These are phyloP conservation scores for Gymnopithys bicolor DNA, from an alignment of 2,797 vertebrate genomes.

Conservation along the genomic window DNA sequence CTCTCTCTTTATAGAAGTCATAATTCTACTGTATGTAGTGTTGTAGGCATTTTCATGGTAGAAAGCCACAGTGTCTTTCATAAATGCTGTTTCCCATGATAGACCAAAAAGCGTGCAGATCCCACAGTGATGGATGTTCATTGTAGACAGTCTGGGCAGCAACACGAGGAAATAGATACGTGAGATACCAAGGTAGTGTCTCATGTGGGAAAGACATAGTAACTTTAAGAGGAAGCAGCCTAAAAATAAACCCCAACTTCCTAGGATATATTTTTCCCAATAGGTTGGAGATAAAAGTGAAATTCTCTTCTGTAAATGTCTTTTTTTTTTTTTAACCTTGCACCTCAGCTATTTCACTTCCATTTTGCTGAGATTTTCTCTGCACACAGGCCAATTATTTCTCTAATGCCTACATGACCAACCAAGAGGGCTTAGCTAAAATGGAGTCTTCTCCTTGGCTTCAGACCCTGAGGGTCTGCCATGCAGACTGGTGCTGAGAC, in stretches of 20 bases:
- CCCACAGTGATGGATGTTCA: neutral
- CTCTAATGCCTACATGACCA: neutral
- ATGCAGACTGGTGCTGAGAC: neutral
- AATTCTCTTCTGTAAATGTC: neutral
- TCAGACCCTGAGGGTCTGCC: neutral
- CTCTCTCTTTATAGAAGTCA: constrained; percentile 45
- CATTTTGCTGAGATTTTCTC: constrained; percentile 1
- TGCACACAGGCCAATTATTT: neutral
- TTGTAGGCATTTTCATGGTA: constrained; percentile 51
- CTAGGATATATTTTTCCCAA: neutral
- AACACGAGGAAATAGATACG: neutral
- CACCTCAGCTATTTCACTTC: neutral
- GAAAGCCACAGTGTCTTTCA: constrained; percentile 55
- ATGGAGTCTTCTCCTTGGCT: neutral
- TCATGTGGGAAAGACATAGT: neutral
- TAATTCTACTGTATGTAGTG: constrained; percentile 63
- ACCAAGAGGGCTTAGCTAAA: neutral
- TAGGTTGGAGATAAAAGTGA: neutral
- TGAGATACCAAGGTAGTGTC: neutral
- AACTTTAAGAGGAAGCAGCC: neutral
- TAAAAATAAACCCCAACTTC: neutral
- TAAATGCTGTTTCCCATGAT: constrained; percentile 40
- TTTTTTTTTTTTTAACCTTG: neutral
- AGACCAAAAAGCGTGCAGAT: neutral
- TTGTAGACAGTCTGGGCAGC: neutral